A percentile compares a stretch with the other conserved stretches of the same genome.
These are phyloP conservation scores for Drosophila bifasciata DNA, from an alignment of 1,140 invertebrate genomes.

Conservation along the genomic window DNA sequence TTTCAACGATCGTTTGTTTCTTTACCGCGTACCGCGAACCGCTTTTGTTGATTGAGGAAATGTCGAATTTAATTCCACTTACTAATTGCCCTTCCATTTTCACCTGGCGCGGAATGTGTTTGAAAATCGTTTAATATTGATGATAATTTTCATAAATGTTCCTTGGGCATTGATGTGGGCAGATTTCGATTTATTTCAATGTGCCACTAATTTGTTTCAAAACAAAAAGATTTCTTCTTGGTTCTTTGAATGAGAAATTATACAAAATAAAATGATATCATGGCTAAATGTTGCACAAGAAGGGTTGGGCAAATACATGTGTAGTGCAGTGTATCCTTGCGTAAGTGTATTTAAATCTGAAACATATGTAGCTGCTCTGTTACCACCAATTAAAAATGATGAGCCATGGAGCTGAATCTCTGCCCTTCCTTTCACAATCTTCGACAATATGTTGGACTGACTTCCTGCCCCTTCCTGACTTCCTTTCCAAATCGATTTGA, in stretches of 20 bases:
- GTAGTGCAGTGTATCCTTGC: too few relatives aligned
- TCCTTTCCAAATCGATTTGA: slow-evolving; percentile 32
- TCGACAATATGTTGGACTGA: slow-evolving; percentile 43
- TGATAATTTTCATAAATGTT: slow-evolving; percentile 71
- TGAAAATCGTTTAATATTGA: slow-evolving; percentile 68
- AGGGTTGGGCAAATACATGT: too few relatives aligned
- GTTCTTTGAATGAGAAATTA: slow-evolving; percentile 4
- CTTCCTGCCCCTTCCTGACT: slow-evolving; percentile 41
- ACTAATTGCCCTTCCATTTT: slow-evolving; percentile 58
- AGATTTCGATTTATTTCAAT: slow-evolving; percentile 46
- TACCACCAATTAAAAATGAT: too few relatives aligned
- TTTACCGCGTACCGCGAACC: neutral
- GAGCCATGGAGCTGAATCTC: too few relatives aligned
- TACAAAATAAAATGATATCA: slow-evolving; percentile 33
- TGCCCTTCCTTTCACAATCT: slow-evolving; percentile 29
- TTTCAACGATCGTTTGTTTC: slow-evolving; percentile 44
- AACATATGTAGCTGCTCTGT: too few relatives aligned
- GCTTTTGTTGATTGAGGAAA: slow-evolving; percentile 66
- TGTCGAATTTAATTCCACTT: slow-evolving; percentile 68
- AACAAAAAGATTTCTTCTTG: neutral
- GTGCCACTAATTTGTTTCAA: slow-evolving; percentile 51
- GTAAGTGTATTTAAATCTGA: too few relatives aligned
- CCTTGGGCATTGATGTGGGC: slow-evolving; percentile 20
- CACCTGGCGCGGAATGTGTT: slow-evolving; percentile 54
- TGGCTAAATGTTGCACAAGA: slow-evolving; percentile 14